These are phyloP conservation scores for Molossus alvarezi DNA, from an alignment of 2,797 vertebrate genomes.

Conservation along the genomic window DNA sequence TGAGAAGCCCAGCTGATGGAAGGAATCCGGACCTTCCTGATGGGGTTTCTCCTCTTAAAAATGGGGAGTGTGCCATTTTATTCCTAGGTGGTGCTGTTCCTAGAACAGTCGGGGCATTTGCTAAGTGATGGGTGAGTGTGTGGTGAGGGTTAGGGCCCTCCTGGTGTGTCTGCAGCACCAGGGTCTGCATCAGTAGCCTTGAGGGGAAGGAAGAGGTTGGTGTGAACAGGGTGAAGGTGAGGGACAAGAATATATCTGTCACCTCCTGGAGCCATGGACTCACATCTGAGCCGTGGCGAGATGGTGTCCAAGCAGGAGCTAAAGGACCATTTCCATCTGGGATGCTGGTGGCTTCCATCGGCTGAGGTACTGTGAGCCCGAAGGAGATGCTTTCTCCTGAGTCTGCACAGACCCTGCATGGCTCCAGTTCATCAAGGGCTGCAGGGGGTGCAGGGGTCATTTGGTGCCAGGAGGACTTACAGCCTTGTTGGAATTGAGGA, in stretches of 20 bases:
- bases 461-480: background rate
- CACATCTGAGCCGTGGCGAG: background rate
- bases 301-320: background rate
- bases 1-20: background rate
- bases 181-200: background rate
- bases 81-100: background rate
- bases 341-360: background rate
- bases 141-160: background rate
- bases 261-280: background rate
- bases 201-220: background rate
- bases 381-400: rapidly evolving
- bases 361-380: background rate
- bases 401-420: rapidly evolving
- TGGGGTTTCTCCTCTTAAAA: background rate
- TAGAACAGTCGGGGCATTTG: background rate
- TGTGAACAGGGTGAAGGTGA: background rate
- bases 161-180: background rate
- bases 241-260: background rate
- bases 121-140: background rate
- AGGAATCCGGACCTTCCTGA: background rate
- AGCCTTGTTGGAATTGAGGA: background rate
- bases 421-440: background rate
- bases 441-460: background rate
- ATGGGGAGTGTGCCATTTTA: background rate
- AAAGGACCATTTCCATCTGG: background rate